These are phyloP conservation scores for Hydrocynus forskahlii DNA, from an alignment of 2,797 vertebrate genomes.

Conservation along the genomic window DNA sequence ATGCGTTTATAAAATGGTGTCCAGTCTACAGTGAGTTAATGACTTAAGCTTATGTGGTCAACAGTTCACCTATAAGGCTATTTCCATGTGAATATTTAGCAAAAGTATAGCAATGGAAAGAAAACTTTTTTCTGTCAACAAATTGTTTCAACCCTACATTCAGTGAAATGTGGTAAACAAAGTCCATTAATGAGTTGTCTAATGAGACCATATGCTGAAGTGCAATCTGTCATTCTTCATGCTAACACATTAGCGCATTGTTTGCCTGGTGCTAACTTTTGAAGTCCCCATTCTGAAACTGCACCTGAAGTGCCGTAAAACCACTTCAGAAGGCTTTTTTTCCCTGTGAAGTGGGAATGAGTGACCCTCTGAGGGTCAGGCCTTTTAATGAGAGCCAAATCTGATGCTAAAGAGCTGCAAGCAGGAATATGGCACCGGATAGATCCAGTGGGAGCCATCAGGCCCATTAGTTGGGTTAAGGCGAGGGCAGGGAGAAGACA, in stretches of 20 bases:
- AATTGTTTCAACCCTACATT: too few species aligned
- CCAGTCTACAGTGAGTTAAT: too few species aligned
- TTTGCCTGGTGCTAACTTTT: background rate
- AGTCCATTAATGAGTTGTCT: background rate
- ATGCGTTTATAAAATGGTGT: too few species aligned
- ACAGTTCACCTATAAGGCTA: too few species aligned
- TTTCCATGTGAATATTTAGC: too few species aligned
- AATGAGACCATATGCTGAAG: too few species aligned
- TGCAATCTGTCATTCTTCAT: background rate
- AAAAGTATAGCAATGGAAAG: too few species aligned
- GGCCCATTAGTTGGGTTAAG: slow-evolving; percentile 42
- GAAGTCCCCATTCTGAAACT: background rate
- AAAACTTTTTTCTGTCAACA: too few species aligned
- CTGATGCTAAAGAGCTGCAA: slow-evolving; percentile 28
- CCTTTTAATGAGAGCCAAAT: slow-evolving; percentile 46
- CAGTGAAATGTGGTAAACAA: slow-evolving; percentile 11
- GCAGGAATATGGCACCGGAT: slow-evolving; percentile 10
- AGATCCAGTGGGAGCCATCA: slow-evolving; percentile 8
- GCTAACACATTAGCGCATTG: background rate
- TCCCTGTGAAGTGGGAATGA: background rate
- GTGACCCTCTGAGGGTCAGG: background rate
- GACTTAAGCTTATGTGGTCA: too few species aligned
- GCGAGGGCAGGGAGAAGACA: slow-evolving; percentile 25
- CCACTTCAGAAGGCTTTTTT: background rate
- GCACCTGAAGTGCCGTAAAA: background rate